Conservation (phyloP, 2,797 vertebrate genomes). For the Acipenser transmontanus region DNA sequence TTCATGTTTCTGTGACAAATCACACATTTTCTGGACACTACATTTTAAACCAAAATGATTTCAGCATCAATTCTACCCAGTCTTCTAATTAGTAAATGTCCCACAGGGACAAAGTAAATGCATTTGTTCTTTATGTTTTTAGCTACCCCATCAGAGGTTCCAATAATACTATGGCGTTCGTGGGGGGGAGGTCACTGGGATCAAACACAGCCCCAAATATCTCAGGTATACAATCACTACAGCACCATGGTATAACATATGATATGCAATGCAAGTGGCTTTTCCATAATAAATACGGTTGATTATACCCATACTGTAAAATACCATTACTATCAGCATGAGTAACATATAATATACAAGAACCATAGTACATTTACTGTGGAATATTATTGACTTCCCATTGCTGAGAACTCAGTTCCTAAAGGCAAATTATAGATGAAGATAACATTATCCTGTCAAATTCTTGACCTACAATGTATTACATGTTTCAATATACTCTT, state of each 20-base stretch:
- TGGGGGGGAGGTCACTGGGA: conserved; percentile 24
- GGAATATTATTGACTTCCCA: conserved; percentile 23
- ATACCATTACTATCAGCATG: conserved; percentile 35
- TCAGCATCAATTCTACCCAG: conserved; percentile 51
- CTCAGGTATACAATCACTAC: conserved; percentile 54
- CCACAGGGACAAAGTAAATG: conserved; percentile 79
- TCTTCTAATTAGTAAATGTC: conserved; percentile 58
- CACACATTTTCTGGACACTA: conserved; percentile 30
- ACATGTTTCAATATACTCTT: conserved; percentile 44
- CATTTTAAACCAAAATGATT: conserved; percentile 60
- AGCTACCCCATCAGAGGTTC: conserved; percentile 31
- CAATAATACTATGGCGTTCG: conserved; percentile 48
- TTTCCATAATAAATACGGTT: conserved; percentile 65
- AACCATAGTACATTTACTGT: conserved; percentile 44
- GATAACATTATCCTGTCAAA: conserved; percentile 35
- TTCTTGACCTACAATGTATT: conserved; percentile 38
- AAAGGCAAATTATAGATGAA: conserved; percentile 46
- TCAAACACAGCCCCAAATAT: conserved; percentile 33
- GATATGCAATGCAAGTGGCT: conserved; percentile 55
- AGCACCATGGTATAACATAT: conserved; percentile 59
- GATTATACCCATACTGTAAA: conserved; percentile 50
- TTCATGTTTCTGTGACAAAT: conserved; percentile 16
- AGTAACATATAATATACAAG: conserved; percentile 47
- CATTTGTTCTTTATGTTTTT: conserved; percentile 30
- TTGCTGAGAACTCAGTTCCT: conserved; percentile 45